phyloP scores from a whole-genome alignment of 53 echinoderm and acorn worm species.

The Mesocentrotus franciscanus region DNA sequence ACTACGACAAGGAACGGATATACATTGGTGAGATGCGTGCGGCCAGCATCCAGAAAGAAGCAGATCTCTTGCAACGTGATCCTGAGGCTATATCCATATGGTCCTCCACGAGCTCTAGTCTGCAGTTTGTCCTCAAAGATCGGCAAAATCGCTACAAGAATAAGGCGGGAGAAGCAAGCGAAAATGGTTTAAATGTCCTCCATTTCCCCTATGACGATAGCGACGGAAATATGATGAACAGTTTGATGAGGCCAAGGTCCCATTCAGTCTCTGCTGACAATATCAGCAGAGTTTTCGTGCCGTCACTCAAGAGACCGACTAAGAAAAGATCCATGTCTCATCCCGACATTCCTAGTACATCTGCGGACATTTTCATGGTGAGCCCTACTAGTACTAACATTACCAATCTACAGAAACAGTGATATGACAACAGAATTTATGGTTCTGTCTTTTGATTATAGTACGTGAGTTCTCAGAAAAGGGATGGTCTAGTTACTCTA shows the following conservation, averaged over 20 bases:
- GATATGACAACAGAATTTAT: not conserved
- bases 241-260: not conserved
- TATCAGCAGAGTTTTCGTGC: not conserved
- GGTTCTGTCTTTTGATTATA: too few species aligned
- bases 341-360: not conserved
- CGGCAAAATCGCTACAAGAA: conserved; percentile 9
- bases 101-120: conserved; percentile 51
- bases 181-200: not conserved
- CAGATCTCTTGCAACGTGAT: conserved; percentile 66
- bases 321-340: not conserved
- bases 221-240: not conserved
- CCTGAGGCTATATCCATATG: conserved; percentile 68
- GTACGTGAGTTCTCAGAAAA: too few species aligned
- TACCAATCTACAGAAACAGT: not conserved
- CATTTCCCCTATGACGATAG: not conserved
- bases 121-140: conserved; percentile 37
- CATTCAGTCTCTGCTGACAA: not conserved
- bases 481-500: too few species aligned
- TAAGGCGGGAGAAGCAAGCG: not conserved
- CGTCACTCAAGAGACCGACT: not conserved
- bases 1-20: conserved; percentile 80
- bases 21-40: conserved; percentile 74
- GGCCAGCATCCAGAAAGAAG: conserved; percentile 65
- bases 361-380: not conserved
- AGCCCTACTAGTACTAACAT: not conserved